Evolutionary conservation across 2,113 vertebrate species (phyloP), one percentile per base, ranked within the genome.

Genomic region (Vulpes lagopus): DNA sequence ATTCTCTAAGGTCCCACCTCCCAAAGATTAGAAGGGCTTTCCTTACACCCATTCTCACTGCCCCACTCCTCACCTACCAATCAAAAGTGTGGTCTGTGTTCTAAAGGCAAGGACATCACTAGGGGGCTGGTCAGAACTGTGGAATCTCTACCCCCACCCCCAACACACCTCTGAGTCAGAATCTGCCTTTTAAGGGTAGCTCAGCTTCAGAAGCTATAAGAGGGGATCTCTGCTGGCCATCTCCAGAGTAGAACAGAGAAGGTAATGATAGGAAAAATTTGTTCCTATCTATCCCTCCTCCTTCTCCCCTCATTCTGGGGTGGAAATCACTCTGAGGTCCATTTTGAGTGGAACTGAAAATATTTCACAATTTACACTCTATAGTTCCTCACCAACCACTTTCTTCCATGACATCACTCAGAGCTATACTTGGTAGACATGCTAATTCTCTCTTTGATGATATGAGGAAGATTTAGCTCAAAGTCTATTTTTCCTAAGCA

Each of bases 281-380:
- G 57, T 71, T 94, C 95, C 94, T 17, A 62, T 20, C 55, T 16
- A 17, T 64, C n/a, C 60, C 51, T 94, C 64, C 83, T 16, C 88
- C 25, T 5, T n/a, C 2, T 84, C 65, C 53, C 8, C 15, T 79
- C 35, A 35, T 35, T 3, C 10, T n/a, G 51, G 49, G 15, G 27
- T 76, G 11, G 60, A 97, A 93, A 90, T 59, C 51, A 94, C 84
- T 89, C 60, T 94, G 96, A 94, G 92, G 55, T 23, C 27, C 82
- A 49, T 95, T 91, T 6, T 76, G 22, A 96, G n/a, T 57, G 71
- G 90, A 98, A 97, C 92, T 97, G 92, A 97, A 96, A 96, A 65
- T 83, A 89, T 97, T 97, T 96, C 91, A 65, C 87, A 96, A 89
- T 74, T 79, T 64, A 80, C 2, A 49, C 6, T 49, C 19, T n/a